Evolutionary conservation across 2,888 invertebrate genomes (phyloP).

Genomic region (Kuschelorhynchus macadamiae): DNA sequence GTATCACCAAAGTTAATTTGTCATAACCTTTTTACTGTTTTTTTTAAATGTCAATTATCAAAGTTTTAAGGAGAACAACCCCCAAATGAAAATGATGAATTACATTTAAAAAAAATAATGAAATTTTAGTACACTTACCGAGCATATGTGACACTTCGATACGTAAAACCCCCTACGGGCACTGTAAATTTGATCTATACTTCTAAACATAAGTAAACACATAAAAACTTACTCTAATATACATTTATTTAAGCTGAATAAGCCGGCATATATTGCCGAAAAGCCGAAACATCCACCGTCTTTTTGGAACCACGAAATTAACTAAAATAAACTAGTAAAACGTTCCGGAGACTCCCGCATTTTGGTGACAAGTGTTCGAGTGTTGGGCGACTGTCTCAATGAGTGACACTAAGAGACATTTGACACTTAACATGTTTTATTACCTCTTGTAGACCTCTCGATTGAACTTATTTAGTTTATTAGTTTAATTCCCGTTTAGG

Average conservation of each 20-base stretch:
- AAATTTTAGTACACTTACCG: conserved; percentile 23
- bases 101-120: too few species aligned
- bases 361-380: conserved; percentile 28
- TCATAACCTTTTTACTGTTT: too few species aligned
- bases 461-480: conserved; percentile 43
- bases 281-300: background rate
- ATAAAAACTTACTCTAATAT: background rate
- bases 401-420: conserved; percentile 32
- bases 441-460: conserved; percentile 31
- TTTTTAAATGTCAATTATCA: too few species aligned
- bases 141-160: conserved; percentile 28
- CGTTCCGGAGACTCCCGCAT: conserved; percentile 31
- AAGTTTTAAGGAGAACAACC: too few species aligned
- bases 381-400: conserved; percentile 21
- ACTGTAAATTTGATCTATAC: conserved; percentile 36
- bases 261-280: background rate
- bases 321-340: conserved; percentile 21
- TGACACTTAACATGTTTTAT: conserved; percentile 34
- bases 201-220: background rate
- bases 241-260: too few species aligned
- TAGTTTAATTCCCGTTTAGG: conserved; percentile 40
- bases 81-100: too few species aligned
- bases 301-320: conserved; percentile 9
- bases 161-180: conserved; percentile 38
- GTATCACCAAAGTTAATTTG: too few species aligned